Evolutionary conservation across 2,113 vertebrate genomes (phyloP), one percentile per base, ranked within the genome.

Genomic region (Vombatus ursinus): DNA sequence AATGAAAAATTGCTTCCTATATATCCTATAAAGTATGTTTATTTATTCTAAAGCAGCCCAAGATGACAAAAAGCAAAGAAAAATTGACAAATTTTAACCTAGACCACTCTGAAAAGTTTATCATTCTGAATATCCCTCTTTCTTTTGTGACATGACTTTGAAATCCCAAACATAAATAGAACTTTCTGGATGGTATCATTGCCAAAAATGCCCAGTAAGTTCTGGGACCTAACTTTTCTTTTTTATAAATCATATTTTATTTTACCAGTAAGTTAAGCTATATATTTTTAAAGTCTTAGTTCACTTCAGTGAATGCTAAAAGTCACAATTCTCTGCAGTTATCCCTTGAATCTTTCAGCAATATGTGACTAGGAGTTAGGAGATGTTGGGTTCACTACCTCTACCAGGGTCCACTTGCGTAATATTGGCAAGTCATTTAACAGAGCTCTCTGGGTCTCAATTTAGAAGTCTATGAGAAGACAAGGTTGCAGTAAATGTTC

Each of bases 111-210:
- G 53, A 90, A 95, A 94, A 57, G 54, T n/a, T 89, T 95, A 53
- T 48, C 19, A 48, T 28, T 94, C 2, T 77, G 91, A 93, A 96
- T 92, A 89, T 26, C 50, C 25, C 51, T 26, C 89, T 92, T 95
- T 95, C 52, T 95, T 53, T 96, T 94, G 68, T 95, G 54, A 50
- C 50, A 52, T 96, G 93, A 61, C 96, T 96, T 95, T 96, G 48
- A 48, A 90, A 50, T 90, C 26, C 28, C 90, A n/a, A 90, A 50
- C 50, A 49, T 95, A 94, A 93, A 47, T 91, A 49, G 51, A 93
- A 53, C 96, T 50, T 94, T 96, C 96, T 95, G 96, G 22, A 50
- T 49, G 49, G 12, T 90, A 50, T 49, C 28, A 44, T 95, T 97
- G 50, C 68, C 50, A 24, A 28, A 96, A 94, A 93, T 89, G 8